phyloP scores from a whole-genome alignment of 1,140 invertebrate species.

The Lordiphosa collinella region DNA sequence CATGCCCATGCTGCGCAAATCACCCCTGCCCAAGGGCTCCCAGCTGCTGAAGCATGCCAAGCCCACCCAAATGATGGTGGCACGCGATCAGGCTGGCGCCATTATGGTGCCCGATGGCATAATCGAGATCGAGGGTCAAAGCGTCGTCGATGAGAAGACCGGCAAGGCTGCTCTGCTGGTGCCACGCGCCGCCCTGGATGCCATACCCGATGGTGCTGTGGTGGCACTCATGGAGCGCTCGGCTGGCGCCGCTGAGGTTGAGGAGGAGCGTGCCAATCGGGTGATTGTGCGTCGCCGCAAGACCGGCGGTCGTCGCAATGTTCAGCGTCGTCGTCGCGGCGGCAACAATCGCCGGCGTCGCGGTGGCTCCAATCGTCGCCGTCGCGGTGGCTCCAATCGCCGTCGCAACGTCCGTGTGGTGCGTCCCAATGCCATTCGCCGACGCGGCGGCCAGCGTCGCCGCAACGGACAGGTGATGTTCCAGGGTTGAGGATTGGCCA shows the following conservation, averaged over 20 bases:
- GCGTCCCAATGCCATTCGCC: constrained; percentile 23
- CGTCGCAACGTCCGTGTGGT: constrained; percentile 38
- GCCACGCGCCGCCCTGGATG: constrained; percentile 65
- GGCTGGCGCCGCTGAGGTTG: constrained; percentile 13
- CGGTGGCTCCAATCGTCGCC: constrained; percentile 36
- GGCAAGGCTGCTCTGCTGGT: constrained; percentile 67
- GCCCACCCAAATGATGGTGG: constrained; percentile 66
- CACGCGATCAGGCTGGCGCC: constrained; percentile 67
- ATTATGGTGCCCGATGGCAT: constrained; percentile 76
- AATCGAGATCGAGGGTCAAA: constrained; percentile 75
- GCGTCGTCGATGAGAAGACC: constrained; percentile 70
- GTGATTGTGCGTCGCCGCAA: constrained; percentile 69
- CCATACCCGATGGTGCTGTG: constrained; percentile 73
- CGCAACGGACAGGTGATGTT: constrained; percentile 38
- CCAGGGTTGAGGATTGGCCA: constrained; percentile 30
- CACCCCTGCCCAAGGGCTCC: constrained; percentile 11
- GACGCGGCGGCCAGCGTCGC: constrained; percentile 38
- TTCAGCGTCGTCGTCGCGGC: constrained; percentile 29
- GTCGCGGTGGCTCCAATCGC: constrained; percentile 29
- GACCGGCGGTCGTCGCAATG: constrained; percentile 45
- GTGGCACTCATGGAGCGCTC: constrained; percentile 70
- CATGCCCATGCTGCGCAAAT: constrained; percentile 5
- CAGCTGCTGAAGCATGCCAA: constrained; percentile 48
- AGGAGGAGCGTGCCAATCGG: constrained; percentile 69
- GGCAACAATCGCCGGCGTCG: constrained; percentile 25